Evolutionary conservation across 2,797 vertebrate genomes (phyloP).

Genomic region (Rousettus madagascariensis): DNA sequence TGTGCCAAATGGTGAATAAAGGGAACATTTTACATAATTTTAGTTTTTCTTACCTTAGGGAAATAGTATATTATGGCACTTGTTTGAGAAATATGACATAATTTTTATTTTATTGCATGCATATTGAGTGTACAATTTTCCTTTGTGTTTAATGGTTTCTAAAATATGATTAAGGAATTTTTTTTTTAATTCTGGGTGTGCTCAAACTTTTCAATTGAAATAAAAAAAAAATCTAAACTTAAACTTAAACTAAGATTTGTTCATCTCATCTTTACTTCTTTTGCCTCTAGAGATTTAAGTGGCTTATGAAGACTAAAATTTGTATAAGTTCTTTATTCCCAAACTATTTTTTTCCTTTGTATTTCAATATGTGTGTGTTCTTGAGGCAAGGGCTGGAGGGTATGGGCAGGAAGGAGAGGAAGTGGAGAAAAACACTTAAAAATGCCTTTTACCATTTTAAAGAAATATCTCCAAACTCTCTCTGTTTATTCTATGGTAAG

Average conservation of each 20-base stretch:
- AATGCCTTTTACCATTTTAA: slow-evolving; percentile 56
- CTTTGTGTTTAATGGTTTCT: slow-evolving; percentile 26
- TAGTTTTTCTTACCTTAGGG: slow-evolving; percentile 26
- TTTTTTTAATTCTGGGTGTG: not conserved
- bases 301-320: slow-evolving; percentile 34
- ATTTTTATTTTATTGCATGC: slow-evolving; percentile 20
- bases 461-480: slow-evolving; percentile 54
- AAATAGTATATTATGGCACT: not conserved
- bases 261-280: slow-evolving; percentile 46
- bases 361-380: slow-evolving; percentile 62
- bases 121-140: not conserved
- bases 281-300: slow-evolving; percentile 44
- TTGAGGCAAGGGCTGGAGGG: not conserved
- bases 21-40: slow-evolving; percentile 1
- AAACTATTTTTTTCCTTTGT: slow-evolving; percentile 14
- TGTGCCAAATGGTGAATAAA: not conserved
- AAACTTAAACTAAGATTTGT: slow-evolving; percentile 44
- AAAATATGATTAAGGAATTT: not conserved
- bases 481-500: slow-evolving; percentile 75
- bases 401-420: slow-evolving; percentile 46
- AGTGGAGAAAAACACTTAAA: slow-evolving; percentile 57
- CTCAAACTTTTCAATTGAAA: slow-evolving; percentile 29
- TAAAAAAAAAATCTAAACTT: slow-evolving; percentile 15
- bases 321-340: slow-evolving; percentile 43
- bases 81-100: slow-evolving; percentile 1